Conservation (phyloP, 2,113 vertebrate genomes). For the Corythaeola cristata region DNA sequence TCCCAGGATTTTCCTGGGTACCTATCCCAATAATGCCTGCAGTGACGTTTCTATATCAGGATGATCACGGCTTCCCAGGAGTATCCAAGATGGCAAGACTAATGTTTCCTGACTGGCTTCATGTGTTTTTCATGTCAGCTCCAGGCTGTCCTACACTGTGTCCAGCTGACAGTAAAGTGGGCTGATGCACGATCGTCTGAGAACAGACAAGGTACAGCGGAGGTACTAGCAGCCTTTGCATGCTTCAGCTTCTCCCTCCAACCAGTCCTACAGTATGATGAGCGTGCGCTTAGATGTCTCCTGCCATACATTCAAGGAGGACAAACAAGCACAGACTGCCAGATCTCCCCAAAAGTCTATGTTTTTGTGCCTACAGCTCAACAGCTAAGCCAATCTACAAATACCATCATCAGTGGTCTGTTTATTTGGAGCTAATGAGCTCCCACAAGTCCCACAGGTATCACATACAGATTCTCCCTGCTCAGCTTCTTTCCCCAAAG, state of each 20-base stretch:
- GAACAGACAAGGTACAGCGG: not conserved
- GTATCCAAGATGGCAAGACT: not conserved
- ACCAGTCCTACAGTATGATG: not conserved
- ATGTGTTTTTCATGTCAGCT: not conserved
- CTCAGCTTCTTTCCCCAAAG: not conserved
- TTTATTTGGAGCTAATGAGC: not conserved
- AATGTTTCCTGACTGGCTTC: not conserved
- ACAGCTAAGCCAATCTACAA: not conserved
- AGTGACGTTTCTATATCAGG: not conserved
- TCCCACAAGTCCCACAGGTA: not conserved
- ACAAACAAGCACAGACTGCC: not conserved
- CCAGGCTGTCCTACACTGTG: rapidly evolving
- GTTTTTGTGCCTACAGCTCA: not conserved
- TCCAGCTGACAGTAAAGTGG: not conserved
- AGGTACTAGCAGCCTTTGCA: not conserved
- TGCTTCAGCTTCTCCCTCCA: not conserved
- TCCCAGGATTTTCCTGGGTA: not conserved
- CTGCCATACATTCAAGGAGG: not conserved
- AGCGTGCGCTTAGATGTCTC: not conserved
- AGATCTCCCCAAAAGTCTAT: not conserved
- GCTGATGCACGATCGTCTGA: not conserved
- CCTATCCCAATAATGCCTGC: not conserved
- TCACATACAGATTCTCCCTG: not conserved
- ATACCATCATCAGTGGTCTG: not conserved
- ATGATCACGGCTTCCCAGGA: not conserved